Evolutionary conservation across 2,113 vertebrate species (phyloP).

Genomic region (Piaya cayana): DNA sequence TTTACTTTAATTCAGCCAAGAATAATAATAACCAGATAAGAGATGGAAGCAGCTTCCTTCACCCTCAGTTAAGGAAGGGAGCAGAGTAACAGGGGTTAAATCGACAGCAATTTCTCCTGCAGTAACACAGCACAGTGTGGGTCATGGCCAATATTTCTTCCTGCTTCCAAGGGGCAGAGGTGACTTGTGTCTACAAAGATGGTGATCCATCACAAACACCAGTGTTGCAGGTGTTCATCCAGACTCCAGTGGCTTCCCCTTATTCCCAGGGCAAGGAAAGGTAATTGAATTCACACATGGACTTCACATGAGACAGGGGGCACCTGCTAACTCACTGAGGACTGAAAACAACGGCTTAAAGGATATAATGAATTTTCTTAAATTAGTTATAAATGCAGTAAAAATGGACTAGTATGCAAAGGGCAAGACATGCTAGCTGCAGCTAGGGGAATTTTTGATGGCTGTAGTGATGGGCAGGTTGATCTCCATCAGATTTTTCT

Average conservation of each 20-base stretch:
- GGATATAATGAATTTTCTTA: not conserved
- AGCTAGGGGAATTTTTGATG: not conserved
- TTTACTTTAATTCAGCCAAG: not conserved
- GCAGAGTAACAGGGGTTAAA: not conserved
- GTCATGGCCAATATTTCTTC: too few species aligned
- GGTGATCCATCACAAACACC: accelerated
- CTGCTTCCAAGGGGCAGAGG: too few species aligned
- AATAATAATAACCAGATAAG: not conserved
- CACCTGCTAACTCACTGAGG: accelerated
- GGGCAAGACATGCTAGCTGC: not conserved
- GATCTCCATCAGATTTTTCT: not conserved
- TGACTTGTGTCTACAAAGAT: not conserved
- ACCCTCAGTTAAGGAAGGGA: not conserved
- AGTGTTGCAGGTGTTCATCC: not conserved
- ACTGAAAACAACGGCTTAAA: not conserved
- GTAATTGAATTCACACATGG: accelerated
- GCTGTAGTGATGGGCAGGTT: not conserved
- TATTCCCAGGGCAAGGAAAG: not conserved
- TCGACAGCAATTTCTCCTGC: not conserved
- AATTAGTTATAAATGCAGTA: not conserved
- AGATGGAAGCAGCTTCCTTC: not conserved
- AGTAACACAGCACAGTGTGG: not conserved
- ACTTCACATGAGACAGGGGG: not conserved
- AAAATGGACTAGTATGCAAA: not conserved
- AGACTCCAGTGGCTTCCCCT: accelerated